phyloP scores from a whole-genome alignment of 1,140 invertebrate genomes.

The Cyclargus thomasi region DNA sequence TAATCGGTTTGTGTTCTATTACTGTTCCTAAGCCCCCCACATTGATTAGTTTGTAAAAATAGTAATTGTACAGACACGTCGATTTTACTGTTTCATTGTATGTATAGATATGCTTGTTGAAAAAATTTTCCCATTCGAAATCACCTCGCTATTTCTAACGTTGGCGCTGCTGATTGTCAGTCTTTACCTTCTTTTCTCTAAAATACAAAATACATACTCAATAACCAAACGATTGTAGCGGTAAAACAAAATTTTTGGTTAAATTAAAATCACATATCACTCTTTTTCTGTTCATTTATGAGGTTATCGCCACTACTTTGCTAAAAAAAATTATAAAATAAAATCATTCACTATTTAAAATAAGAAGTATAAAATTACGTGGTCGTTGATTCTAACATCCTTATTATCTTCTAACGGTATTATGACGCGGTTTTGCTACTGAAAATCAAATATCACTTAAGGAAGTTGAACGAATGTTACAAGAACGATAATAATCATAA shows the following conservation, averaged over 20 bases:
- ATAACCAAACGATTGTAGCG: too few relatives aligned
- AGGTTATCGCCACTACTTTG: not conserved
- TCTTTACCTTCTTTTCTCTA: too few relatives aligned
- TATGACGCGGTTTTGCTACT: not conserved
- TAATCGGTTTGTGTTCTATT: too few relatives aligned
- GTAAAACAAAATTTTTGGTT: too few relatives aligned
- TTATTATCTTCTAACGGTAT: not conserved
- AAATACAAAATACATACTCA: not conserved
- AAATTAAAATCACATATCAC: not conserved
- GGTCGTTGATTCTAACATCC: not conserved
- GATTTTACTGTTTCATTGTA: too few relatives aligned
- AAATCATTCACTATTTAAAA: not conserved
- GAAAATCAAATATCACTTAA: not conserved
- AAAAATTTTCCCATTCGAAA: too few relatives aligned
- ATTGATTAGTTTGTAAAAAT: too few relatives aligned
- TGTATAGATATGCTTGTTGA: too few relatives aligned
- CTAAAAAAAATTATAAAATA: not conserved
- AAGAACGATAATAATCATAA: not conserved
- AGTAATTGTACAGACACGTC: too few relatives aligned
- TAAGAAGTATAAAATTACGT: not conserved
- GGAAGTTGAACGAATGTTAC: not conserved
- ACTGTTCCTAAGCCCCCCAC: too few relatives aligned
- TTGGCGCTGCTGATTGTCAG: too few relatives aligned
- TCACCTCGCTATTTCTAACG: too few relatives aligned
- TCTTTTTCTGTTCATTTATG: not conserved